Evolutionary conservation across 2,113 vertebrate species (phyloP), one percentile per base, ranked within the genome.

Genomic region (Upupa epops): DNA sequence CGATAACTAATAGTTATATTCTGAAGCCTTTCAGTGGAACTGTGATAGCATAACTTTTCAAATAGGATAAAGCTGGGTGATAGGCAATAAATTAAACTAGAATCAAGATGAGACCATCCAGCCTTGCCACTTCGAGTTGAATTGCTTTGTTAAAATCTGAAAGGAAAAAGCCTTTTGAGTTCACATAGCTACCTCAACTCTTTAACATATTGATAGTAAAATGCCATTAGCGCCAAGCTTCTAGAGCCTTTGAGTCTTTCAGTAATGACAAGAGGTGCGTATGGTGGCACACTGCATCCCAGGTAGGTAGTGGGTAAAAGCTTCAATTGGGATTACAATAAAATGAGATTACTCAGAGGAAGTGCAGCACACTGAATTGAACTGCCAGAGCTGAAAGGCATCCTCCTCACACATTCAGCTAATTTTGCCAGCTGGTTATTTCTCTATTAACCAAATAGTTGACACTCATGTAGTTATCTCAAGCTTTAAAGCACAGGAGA

Each of bases 141-240:
- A 96, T 96, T 93, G 95, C 96, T 96, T 96, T 95, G 96, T 96
- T 96, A 68, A 28, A 92, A 85, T 87, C 83, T 96, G 92, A 96
- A 96, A 95, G 88, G 95, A 52, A 88, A 94, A 93, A 96, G 71
- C 78, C 92, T 96, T 96, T 93, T 95, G 93, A 96, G 96, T 96
- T 96, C 95, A 80, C 89, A 28, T 76, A 92, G 92, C 90, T 96
- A 77, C 95, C 91, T 95, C 89, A 83, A 96, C 81, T 96, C 92
- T 96, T 96, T 92, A 96, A 94, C 95, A 96, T 95, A 94, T 56
- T 95, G 92, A 96, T 95, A 96, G 95, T 96, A 83, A 96, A 96
- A 96, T 95, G 90, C 90, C 86, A 85, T 96, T 95, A 96, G 86
- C 95, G 89, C 93, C 81, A 94, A 88, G 74, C 89, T 96, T 94